Evolutionary conservation across 2,797 vertebrate species (phyloP).

Genomic region (Gymnothorax javanicus): DNA sequence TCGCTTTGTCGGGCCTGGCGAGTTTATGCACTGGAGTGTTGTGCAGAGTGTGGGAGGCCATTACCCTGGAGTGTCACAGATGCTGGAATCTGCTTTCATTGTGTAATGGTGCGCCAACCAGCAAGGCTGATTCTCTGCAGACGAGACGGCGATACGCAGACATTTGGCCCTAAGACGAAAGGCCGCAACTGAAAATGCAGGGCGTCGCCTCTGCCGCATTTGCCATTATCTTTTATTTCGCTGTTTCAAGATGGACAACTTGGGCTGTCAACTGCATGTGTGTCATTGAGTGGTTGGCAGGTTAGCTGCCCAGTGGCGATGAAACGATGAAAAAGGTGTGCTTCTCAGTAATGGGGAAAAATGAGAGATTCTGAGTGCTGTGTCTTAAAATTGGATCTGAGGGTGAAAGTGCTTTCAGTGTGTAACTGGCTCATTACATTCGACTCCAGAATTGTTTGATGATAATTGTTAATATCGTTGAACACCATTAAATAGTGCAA

Average conservation of each 20-base stretch:
- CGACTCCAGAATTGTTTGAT: not conserved
- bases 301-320: not conserved
- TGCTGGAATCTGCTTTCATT: not conserved
- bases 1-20: too few relatives aligned
- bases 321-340: not conserved
- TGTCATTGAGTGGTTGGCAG: not conserved
- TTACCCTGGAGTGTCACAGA: not conserved
- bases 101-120: not conserved
- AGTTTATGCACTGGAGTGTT: too few relatives aligned
- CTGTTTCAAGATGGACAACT: not conserved
- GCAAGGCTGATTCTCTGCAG: not conserved
- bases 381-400: not conserved
- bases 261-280: not conserved
- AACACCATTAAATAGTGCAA: not conserved
- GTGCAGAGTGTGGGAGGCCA: too few relatives aligned
- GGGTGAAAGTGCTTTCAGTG: not conserved
- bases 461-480: slow-evolving; percentile 2
- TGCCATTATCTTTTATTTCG: not conserved
- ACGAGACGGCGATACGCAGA: not conserved
- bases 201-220: not conserved
- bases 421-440: not conserved
- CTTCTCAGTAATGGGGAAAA: not conserved
- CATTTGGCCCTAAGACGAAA: not conserved
- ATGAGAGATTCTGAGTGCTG: not conserved
- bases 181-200: not conserved